These are phyloP conservation scores for Cryptocheilus praepositus DNA, from an alignment of 2,888 invertebrate species.

Conservation along the genomic window DNA sequence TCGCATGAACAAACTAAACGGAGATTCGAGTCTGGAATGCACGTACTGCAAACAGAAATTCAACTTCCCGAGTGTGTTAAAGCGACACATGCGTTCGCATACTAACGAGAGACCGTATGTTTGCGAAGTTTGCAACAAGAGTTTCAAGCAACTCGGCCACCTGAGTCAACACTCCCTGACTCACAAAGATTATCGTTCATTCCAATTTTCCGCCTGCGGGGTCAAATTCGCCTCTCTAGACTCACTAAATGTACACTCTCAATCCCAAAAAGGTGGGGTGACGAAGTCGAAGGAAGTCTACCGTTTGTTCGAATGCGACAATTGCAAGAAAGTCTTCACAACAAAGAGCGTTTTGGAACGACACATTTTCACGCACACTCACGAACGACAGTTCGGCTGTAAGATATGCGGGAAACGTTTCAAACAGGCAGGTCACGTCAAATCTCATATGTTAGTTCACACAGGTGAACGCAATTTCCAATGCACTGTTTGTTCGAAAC, in stretches of 20 bases:
- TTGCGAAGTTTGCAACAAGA: constrained; percentile 64
- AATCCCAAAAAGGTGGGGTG: constrained; percentile 46
- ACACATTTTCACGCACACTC: constrained; percentile 76
- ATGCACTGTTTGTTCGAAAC: constrained; percentile 76
- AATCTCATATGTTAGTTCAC: constrained; percentile 75
- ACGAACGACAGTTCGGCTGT: constrained; percentile 73
- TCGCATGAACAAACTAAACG: constrained; percentile 22
- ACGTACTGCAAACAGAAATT: constrained; percentile 63
- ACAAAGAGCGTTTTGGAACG: constrained; percentile 76
- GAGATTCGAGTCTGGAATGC: constrained; percentile 53
- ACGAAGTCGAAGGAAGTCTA: constrained; percentile 38
- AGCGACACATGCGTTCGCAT: constrained; percentile 65
- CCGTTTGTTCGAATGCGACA: constrained; percentile 73
- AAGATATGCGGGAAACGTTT: constrained; percentile 76
- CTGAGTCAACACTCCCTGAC: constrained; percentile 64
- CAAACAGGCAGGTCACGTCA: constrained; percentile 75
- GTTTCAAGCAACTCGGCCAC: constrained; percentile 66
- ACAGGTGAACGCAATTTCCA: constrained; percentile 76
- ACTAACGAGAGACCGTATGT: constrained; percentile 66
- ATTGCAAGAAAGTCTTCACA: constrained; percentile 76
- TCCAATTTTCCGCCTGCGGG: constrained; percentile 58
- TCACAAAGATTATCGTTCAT: constrained; percentile 62
- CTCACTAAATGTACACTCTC: constrained; percentile 55
- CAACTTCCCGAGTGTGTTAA: constrained; percentile 64
- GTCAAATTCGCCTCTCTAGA: constrained; percentile 59